Conservation (phyloP, 2,888 invertebrate species). For the Athripsodes cinereus region DNA sequence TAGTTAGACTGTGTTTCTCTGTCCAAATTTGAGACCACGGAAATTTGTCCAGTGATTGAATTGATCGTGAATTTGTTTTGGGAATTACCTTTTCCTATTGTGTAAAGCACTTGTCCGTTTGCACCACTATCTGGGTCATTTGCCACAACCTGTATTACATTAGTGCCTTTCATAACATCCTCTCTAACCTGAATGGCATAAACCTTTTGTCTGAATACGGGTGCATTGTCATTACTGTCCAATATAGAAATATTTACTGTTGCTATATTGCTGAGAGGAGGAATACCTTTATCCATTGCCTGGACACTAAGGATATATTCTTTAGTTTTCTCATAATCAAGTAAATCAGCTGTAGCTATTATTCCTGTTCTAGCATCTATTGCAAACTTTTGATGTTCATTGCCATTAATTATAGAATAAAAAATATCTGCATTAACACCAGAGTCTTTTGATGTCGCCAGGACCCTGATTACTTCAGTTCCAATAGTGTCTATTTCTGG, state of each 20-base stretch:
- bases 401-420: conserved; percentile 72
- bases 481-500: conserved; percentile 65
- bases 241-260: conserved; percentile 71
- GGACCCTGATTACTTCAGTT: conserved; percentile 65
- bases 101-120: conserved; percentile 66
- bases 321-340: conserved; percentile 74
- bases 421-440: conserved; percentile 80
- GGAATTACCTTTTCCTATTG: conserved; percentile 63
- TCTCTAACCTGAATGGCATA: conserved; percentile 65
- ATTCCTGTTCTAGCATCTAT: conserved; percentile 64
- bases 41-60: conserved; percentile 58
- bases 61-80: conserved; percentile 67
- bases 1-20: conserved; percentile 68
- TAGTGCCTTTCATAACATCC: conserved; percentile 60
- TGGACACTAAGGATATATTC: conserved; percentile 76
- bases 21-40: conserved; percentile 61
- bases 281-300: conserved; percentile 72
- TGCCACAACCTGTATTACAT: conserved; percentile 63
- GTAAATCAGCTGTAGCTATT: conserved; percentile 58
- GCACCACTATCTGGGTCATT: conserved; percentile 67
- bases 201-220: conserved; percentile 61
- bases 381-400: conserved; percentile 69
- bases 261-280: conserved; percentile 72
- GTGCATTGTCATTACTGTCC: conserved; percentile 74
- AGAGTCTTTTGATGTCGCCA: conserved; percentile 77